Evolutionary conservation across 1,140 invertebrate genomes (phyloP), one percentile per base, ranked within the genome.

Genomic region (Achroia grisella): DNA sequence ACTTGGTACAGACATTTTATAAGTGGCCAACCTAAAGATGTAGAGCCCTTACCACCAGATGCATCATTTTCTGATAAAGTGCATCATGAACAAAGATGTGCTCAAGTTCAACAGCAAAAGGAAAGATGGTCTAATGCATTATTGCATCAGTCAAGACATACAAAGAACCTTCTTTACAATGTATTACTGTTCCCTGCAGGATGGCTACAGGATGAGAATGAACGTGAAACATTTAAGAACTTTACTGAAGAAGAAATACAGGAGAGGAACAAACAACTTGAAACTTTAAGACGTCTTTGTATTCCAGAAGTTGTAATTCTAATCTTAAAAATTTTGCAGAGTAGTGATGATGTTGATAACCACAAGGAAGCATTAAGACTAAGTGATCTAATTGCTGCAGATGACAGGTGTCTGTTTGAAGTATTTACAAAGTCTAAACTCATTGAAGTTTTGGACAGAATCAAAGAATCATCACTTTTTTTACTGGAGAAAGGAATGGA

Each of bases 1-100:
- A 93, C 94, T 62, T 98, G 96, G 96, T 95, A 95, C 56, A 89
- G 92, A 45, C 90, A 94, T 61, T 95, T 89, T 50, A 92, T 97
- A 67, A 91, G 94, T 66, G 91, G 89, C 1, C 92, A 92, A 78
- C 96, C 96, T 1, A 85, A 85, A 35, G 90, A 90, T 43, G 84
- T 91, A 0, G 88, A 90, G 35, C 76, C 87, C 5, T 70, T 91
- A 34, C 62, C 85, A 4, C 35, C 82, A 10, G 90, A 90, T 68
- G 90, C 90, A 4, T 90, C 91, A 23, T 98, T 97, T 62, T 92
- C 95, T 0, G 95, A 98, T 71, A 94, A 93, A 77, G 93, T 98
- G 39, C 94, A 94, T 4, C 89, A 93, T 69, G 94, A 98, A 73
- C 95, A 97, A 62, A 90, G 90, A 65, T 86, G 91, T 49, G 91